Evolutionary conservation across 2,888 invertebrate species (phyloP).

Genomic region (Periphyllus acericola): DNA sequence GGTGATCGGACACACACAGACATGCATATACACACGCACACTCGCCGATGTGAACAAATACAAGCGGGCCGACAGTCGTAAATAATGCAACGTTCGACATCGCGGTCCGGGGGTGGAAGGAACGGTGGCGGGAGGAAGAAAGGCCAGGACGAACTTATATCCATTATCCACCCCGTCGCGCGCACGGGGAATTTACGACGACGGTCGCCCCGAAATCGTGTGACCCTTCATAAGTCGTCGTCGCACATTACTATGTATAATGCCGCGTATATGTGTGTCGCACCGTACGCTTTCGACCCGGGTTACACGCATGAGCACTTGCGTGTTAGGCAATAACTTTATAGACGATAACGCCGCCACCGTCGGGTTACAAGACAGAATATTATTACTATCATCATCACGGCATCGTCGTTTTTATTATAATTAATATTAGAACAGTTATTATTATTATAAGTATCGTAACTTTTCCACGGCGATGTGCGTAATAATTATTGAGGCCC

Average conservation of each 20-base stretch:
- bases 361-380: too few relatives aligned
- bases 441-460: too few relatives aligned
- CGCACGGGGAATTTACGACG: slow-evolving; percentile 10
- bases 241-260: not conserved
- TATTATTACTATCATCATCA: too few relatives aligned
- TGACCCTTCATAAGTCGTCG: slow-evolving; percentile 38
- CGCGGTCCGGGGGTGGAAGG: not conserved
- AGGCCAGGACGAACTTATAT: slow-evolving; percentile 15
- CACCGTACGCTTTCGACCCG: not conserved
- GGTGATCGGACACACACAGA: not conserved
- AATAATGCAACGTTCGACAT: slow-evolving; percentile 49
- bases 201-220: not conserved
- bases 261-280: not conserved
- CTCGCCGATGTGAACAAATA: not conserved
- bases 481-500: too few relatives aligned
- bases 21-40: not conserved
- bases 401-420: too few relatives aligned
- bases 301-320: not conserved
- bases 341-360: too few relatives aligned
- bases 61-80: slow-evolving; percentile 4
- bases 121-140: not conserved
- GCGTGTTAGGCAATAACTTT: too few relatives aligned
- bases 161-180: slow-evolving; percentile 28
- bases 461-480: too few relatives aligned
- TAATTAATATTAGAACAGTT: too few relatives aligned